phyloP scores from a whole-genome alignment of 2,113 vertebrate genomes.

The Zosterops borbonicus region DNA sequence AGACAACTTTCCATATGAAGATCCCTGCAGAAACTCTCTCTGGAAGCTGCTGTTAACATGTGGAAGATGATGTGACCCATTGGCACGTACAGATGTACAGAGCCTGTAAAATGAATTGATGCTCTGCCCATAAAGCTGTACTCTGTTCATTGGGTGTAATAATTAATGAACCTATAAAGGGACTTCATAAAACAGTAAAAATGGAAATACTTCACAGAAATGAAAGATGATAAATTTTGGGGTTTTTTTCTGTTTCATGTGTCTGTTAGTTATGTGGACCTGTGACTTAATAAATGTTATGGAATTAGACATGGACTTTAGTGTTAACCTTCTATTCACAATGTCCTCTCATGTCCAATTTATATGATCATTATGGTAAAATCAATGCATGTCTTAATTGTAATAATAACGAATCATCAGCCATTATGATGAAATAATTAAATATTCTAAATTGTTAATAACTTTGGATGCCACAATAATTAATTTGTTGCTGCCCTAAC shows the following conservation, averaged over 20 bases:
- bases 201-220: background rate
- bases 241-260: background rate
- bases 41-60: background rate
- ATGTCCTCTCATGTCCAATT: background rate
- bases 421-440: background rate
- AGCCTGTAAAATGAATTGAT: background rate
- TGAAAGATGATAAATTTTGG: background rate
- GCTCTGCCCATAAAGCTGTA: background rate
- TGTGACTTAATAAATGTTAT: background rate
- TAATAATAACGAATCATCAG: background rate
- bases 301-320: background rate
- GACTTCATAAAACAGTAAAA: slow-evolving; percentile 21
- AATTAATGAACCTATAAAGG: background rate
- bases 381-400: background rate
- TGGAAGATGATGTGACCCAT: background rate
- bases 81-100: background rate
- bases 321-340: background rate
- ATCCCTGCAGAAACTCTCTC: background rate
- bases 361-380: background rate
- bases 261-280: background rate
- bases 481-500: background rate
- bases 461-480: background rate
- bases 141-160: background rate
- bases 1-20: background rate
- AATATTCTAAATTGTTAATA: background rate